Conservation (phyloP, 2,797 vertebrate genomes). For the Hephaestus fuliginosus region DNA sequence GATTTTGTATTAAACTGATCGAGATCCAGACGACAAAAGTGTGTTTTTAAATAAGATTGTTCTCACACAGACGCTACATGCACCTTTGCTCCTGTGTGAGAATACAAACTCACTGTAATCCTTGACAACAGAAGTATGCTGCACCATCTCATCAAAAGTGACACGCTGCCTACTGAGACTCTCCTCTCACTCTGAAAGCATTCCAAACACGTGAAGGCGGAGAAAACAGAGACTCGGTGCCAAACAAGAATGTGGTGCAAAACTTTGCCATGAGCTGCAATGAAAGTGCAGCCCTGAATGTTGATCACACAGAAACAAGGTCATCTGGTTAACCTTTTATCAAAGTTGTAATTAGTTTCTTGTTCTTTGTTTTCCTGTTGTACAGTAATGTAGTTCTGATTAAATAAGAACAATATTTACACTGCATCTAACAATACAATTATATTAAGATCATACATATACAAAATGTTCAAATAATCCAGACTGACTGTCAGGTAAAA, state of each 20-base stretch:
- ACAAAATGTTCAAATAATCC: no score
- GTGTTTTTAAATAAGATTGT: background rate
- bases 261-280: background rate
- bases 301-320: background rate
- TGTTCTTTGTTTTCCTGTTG: background rate
- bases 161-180: slow-evolving; percentile 32
- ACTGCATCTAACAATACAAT: no score
- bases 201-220: slow-evolving; percentile 22
- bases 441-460: no score
- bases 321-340: background rate
- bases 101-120: background rate
- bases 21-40: background rate
- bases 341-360: background rate
- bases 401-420: background rate
- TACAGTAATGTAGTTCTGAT: background rate
- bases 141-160: slow-evolving; percentile 33
- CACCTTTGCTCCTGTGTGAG: slow-evolving; percentile 4
- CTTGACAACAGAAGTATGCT: slow-evolving; percentile 13
- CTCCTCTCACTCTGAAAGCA: slow-evolving; percentile 35
- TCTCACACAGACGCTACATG: background rate
- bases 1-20: background rate
- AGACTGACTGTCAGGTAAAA: no score
- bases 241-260: background rate
- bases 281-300: background rate
- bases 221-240: slow-evolving; percentile 16